Base-by-base conservation (phyloP, 1,140 invertebrate species). In the Contarinia nasturtii region DNA sequence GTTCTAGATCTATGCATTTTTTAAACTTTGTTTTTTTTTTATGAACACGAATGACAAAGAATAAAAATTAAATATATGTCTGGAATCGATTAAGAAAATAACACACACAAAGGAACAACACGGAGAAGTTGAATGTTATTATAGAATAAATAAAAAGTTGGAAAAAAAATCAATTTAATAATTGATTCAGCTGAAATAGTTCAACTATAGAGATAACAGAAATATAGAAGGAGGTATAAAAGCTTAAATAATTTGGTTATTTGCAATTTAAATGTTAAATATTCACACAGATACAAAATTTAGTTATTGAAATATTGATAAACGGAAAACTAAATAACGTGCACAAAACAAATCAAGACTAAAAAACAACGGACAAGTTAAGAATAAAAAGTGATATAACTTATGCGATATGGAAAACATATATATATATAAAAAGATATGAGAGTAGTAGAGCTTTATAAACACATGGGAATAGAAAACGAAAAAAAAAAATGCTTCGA, bases 171-270 rank as follows among this genome's bases (percentile, higher is more conserved):
- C 27, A 27, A 27, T 27, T 27, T 27, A 10, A 27, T 27, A 27
- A 27, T 10, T 27, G 27, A 5, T 27, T 45, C 44, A 33, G n/a
- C n/a, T n/a, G n/a, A n/a, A n/a, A n/a, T n/a, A 18, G 20, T 51
- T 50, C 52, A n/a, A n/a, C n/a, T n/a, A n/a, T n/a, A n/a, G 27
- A 27, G 21, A 40, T 47, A 14, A 50, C 47, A 48, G 42, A 11
- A 44, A 34, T 57, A 27, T 5, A 27, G 27, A 27, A 27, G 27
- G 27, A 27, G 27, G 10, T 27, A 59, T 58, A 57, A 58, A 58
- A 59, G 57, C 59, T 58, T 55, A 57, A 59, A 59, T 52, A 22
- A 12, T 56, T 53, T 47, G 48, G 49, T 43, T 49, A 48, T n/a
- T 34, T 49, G 36, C 19, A 18, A 42, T 52, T 42, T 42, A 27